Percentiles rank a stretch among this genome's conserved stretches.
phyloP scores from a whole-genome alignment of 2,113 vertebrate species.

The Piaya cayana region DNA sequence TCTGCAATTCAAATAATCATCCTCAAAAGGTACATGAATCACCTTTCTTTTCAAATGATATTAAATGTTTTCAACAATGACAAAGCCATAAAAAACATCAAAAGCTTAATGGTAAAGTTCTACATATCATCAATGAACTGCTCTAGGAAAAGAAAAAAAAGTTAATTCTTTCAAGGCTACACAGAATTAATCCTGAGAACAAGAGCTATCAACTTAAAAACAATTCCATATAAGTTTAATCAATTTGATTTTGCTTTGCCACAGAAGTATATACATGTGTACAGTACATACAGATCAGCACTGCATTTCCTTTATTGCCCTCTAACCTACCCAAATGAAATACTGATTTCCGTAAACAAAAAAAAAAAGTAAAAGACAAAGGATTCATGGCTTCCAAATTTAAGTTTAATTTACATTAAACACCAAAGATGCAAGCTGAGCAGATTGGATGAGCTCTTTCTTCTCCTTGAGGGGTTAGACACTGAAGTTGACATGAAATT shows the following conservation, averaged over 20 bases:
- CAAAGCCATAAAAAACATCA: slow-evolving; percentile 1
- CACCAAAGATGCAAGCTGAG: neutral
- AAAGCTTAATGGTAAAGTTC: neutral
- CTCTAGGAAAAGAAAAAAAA: neutral
- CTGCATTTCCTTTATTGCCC: neutral
- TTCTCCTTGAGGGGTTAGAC: neutral
- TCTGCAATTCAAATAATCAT: neutral
- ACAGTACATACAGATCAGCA: neutral
- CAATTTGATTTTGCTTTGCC: neutral
- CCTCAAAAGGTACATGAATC: neutral
- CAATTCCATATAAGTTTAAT: neutral
- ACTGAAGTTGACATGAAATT: neutral
- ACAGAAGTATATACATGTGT: rapidly evolving
- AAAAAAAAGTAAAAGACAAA: neutral
- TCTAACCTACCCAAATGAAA: neutral
- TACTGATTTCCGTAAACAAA: neutral
- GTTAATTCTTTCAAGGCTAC: neutral
- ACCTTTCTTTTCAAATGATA: neutral
- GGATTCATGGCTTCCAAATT: neutral
- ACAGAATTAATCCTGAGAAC: neutral
- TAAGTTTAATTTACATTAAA: neutral
- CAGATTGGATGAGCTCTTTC: neutral
- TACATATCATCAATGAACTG: neutral
- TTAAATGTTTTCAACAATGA: neutral
- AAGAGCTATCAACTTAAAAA: neutral